These are phyloP conservation scores for Drosophila tsacasi DNA, from an alignment of 1,140 invertebrate genomes.

Conservation along the genomic window DNA sequence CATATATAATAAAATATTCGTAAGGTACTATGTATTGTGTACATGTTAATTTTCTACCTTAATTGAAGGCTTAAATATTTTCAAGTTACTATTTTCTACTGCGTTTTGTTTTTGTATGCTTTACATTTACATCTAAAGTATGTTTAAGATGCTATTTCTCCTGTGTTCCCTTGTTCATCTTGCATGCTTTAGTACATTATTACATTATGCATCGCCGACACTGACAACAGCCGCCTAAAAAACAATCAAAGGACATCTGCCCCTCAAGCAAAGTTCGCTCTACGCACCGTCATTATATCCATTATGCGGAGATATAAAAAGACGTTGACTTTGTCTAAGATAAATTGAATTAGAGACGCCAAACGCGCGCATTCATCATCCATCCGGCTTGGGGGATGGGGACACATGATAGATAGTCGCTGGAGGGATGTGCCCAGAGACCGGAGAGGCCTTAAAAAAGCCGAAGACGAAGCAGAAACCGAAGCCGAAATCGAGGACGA, in stretches of 20 bases:
- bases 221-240: slow-evolving; percentile 55
- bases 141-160: neutral
- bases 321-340: slow-evolving; percentile 77
- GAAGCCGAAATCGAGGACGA: slow-evolving; percentile 26
- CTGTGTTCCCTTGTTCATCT: slow-evolving; percentile 10
- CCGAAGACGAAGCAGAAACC: slow-evolving; percentile 12
- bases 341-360: slow-evolving; percentile 81
- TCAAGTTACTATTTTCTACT: no score
- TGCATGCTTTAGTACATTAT: slow-evolving; percentile 11
- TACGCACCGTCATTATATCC: slow-evolving; percentile 60
- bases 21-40: no score
- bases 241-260: slow-evolving; percentile 69
- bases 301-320: slow-evolving; percentile 45
- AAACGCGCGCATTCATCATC: slow-evolving; percentile 80
- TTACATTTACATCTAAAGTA: neutral
- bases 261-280: slow-evolving; percentile 39
- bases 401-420: slow-evolving; percentile 69
- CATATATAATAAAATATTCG: neutral
- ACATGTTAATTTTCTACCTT: neutral
- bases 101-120: no score
- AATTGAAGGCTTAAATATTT: neutral
- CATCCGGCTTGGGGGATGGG: slow-evolving; percentile 36
- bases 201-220: slow-evolving; percentile 12
- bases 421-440: slow-evolving; percentile 25
- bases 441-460: slow-evolving; percentile 53